These are phyloP conservation scores for Mus caroli DNA, from an alignment of 2,797 vertebrate species.

Conservation along the genomic window DNA sequence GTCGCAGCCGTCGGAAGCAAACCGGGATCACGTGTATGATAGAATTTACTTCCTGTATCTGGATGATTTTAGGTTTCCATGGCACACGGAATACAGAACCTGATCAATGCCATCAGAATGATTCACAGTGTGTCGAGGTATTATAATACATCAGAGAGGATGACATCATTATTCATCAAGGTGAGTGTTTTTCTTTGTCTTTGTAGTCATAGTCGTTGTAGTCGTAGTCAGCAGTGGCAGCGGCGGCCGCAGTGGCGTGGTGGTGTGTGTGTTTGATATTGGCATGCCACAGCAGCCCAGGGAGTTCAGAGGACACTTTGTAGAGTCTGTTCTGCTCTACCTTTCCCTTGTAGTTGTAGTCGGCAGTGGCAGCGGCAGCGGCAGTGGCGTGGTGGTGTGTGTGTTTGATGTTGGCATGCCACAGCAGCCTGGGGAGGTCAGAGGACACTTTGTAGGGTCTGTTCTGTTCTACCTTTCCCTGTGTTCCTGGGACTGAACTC, in stretches of 20 bases:
- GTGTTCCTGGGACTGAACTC: not conserved
- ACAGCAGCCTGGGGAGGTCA: no score
- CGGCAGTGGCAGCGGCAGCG: no score
- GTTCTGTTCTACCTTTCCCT: not conserved
- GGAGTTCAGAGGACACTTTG: no score
- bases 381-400: no score
- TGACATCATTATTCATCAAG: slow-evolving; percentile 91
- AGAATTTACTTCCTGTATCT: slow-evolving; percentile 57
- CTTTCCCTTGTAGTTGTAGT: no score
- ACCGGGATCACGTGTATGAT: not conserved
- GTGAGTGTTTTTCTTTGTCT: slow-evolving; percentile 79
- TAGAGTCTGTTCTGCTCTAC: no score
- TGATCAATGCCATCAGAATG: slow-evolving; percentile 91
- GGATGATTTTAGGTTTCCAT: slow-evolving; percentile 90
- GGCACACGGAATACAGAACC: slow-evolving; percentile 89
- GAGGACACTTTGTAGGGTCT: not conserved
- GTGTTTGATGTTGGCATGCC: no score
- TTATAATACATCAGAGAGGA: slow-evolving; percentile 92
- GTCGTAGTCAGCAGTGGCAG: no score
- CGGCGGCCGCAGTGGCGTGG: no score
- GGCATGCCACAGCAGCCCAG: no score
- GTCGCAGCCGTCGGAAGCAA: not conserved
- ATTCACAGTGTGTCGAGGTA: slow-evolving; percentile 91
- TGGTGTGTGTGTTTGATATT: no score
- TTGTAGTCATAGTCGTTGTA: no score